phyloP scores from a whole-genome alignment of 2,113 vertebrate species.

The Colossoma macropomum region DNA sequence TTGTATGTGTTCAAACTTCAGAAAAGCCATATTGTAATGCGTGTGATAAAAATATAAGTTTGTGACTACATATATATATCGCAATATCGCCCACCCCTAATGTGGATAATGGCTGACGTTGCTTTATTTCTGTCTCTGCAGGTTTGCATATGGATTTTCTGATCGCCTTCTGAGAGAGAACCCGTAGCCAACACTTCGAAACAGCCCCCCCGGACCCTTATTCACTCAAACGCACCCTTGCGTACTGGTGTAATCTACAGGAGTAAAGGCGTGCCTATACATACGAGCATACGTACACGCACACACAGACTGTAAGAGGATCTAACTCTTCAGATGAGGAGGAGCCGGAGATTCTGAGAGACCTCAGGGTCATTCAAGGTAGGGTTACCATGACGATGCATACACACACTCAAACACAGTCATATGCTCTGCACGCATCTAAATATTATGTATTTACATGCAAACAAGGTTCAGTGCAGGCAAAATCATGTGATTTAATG shows the following conservation, averaged over 20 bases:
- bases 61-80: not conserved
- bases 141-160: conserved; percentile 50
- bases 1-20: not conserved
- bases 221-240: not conserved
- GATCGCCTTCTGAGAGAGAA: conserved; percentile 21
- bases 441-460: not conserved
- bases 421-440: not conserved
- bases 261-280: conserved; percentile 4
- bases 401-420: not conserved
- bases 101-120: not conserved
- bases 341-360: conserved; percentile 58
- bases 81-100: too few species aligned
- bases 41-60: too few species aligned
- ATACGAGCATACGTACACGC: not conserved
- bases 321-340: conserved; percentile 58
- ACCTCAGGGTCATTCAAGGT: conserved; percentile 65
- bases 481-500: not conserved
- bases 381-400: conserved; percentile 16
- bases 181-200: not conserved
- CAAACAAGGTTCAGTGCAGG: not conserved
- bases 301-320: conserved; percentile 18
- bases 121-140: conserved; percentile 19
- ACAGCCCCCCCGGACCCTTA: not conserved
- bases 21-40: not conserved
- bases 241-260: conserved; percentile 43